Evolutionary conservation across 2,888 invertebrate genomes (phyloP).

Genomic region (Argyresthia goedartella): DNA sequence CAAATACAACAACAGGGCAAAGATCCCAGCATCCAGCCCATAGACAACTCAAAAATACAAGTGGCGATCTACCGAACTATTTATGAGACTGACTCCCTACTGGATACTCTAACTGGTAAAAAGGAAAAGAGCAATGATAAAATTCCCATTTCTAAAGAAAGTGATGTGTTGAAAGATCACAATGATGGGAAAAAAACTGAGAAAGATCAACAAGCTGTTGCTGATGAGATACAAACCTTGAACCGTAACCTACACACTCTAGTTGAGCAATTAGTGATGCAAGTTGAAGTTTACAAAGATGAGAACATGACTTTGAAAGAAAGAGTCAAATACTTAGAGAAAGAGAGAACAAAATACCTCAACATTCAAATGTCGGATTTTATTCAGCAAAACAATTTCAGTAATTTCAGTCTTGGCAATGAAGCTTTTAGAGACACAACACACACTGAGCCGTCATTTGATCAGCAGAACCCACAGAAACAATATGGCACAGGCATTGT

Average conservation of each 20-base stretch:
- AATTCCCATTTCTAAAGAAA: neutral
- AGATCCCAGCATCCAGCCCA: slow-evolving; percentile 26
- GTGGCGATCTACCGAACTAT: slow-evolving; percentile 74
- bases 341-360: slow-evolving; percentile 57
- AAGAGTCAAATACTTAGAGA: slow-evolving; percentile 68
- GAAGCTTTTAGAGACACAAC: slow-evolving; percentile 21
- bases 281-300: slow-evolving; percentile 75
- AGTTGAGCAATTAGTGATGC: slow-evolving; percentile 71
- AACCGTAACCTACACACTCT: slow-evolving; percentile 71
- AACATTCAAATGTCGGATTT: slow-evolving; percentile 36
- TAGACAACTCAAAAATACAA: slow-evolving; percentile 60
- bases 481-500: slow-evolving; percentile 15
- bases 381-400: slow-evolving; percentile 24
- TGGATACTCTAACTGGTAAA: slow-evolving; percentile 47
- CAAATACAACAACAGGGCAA: slow-evolving; percentile 46
- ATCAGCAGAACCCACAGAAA: slow-evolving; percentile 10
- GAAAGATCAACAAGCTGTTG: slow-evolving; percentile 72
- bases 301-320: slow-evolving; percentile 73
- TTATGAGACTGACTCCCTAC: slow-evolving; percentile 76
- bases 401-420: slow-evolving; percentile 17
- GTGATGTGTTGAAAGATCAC: slow-evolving; percentile 16
- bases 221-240: slow-evolving; percentile 76
- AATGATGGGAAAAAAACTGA: slow-evolving; percentile 65
- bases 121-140: slow-evolving; percentile 23
- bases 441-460: slow-evolving; percentile 19